Evolutionary conservation across 2,888 invertebrate genomes (phyloP).

Genomic region (Papilio elwesi): DNA sequence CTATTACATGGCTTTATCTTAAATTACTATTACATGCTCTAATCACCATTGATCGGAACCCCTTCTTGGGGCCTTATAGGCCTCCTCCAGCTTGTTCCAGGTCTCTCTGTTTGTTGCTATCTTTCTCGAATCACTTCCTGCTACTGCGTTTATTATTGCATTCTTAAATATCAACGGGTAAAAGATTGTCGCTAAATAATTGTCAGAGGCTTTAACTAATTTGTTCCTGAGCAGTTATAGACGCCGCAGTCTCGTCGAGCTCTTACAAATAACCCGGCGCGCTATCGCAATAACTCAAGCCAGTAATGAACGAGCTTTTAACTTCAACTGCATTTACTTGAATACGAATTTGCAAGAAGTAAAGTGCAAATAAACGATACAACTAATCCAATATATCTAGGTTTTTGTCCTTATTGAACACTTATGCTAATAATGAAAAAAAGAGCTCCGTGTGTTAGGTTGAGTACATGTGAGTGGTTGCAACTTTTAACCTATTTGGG

Average conservation of each 20-base stretch:
- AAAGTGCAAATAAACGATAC: slow-evolving; percentile 15
- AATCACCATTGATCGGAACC: no score
- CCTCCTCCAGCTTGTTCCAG: no score
- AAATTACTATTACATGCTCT: no score
- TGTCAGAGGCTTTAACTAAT: slow-evolving; percentile 40
- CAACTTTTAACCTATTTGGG: no score
- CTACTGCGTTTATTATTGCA: not conserved
- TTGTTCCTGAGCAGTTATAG: slow-evolving; percentile 32
- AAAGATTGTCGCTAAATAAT: slow-evolving; percentile 26
- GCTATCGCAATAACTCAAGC: slow-evolving; percentile 35
- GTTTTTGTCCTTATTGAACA: not conserved
- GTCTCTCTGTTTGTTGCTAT: not conserved
- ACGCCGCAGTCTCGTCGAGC: slow-evolving; percentile 36
- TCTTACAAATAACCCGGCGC: slow-evolving; percentile 33
- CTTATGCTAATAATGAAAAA: not conserved
- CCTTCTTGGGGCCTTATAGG: no score
- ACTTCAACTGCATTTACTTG: slow-evolving; percentile 32
- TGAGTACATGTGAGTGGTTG: no score
- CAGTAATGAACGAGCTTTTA: slow-evolving; percentile 40
- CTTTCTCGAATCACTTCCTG: no score
- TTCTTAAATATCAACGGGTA: slow-evolving; percentile 5
- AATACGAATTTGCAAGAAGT: slow-evolving; percentile 33
- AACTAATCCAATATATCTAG: not conserved
- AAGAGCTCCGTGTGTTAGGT: no score
- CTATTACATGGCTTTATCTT: no score